phyloP scores from a whole-genome alignment of 2,113 vertebrate genomes.

The Formicarius rufipectus region DNA sequence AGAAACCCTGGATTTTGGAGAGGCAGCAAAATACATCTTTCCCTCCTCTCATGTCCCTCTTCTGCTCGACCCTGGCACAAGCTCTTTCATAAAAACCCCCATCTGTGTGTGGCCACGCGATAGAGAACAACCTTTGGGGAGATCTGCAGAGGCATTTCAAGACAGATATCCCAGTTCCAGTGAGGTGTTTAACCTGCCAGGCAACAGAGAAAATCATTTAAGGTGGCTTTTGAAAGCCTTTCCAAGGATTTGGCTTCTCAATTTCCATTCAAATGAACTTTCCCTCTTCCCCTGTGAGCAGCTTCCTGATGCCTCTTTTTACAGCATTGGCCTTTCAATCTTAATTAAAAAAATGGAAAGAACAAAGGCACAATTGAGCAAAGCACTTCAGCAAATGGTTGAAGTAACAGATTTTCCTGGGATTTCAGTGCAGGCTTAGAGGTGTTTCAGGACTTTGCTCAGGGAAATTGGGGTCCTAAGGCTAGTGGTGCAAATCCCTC shows the following conservation, averaged over 20 bases:
- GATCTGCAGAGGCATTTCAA: slow-evolving; percentile 5
- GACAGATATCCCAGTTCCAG: neutral
- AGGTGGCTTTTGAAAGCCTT: slow-evolving; percentile 48
- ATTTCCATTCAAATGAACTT: slow-evolving; percentile 48
- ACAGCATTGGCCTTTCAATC: neutral
- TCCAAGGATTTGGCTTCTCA: slow-evolving; percentile 17
- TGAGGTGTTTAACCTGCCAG: slow-evolving; percentile 9
- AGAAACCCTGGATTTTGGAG: neutral
- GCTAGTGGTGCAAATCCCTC: neutral
- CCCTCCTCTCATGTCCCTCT: neutral
- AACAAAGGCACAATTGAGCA: slow-evolving; percentile 9
- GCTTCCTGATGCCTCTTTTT: neutral
- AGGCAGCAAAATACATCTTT: neutral
- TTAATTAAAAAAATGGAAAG: slow-evolving; percentile 51
- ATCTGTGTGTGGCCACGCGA: neutral
- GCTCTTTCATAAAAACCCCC: neutral
- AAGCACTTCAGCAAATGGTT: neutral
- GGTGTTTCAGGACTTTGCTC: neutral
- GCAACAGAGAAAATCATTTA: neutral
- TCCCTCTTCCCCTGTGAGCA: neutral
- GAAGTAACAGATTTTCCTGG: neutral
- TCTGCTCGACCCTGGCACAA: neutral
- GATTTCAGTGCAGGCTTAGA: neutral
- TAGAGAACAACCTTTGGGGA: neutral
- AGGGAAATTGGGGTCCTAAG: neutral